Conservation (phyloP, 2,113 vertebrate genomes). For the Arvicanthis niloticus region DNA sequence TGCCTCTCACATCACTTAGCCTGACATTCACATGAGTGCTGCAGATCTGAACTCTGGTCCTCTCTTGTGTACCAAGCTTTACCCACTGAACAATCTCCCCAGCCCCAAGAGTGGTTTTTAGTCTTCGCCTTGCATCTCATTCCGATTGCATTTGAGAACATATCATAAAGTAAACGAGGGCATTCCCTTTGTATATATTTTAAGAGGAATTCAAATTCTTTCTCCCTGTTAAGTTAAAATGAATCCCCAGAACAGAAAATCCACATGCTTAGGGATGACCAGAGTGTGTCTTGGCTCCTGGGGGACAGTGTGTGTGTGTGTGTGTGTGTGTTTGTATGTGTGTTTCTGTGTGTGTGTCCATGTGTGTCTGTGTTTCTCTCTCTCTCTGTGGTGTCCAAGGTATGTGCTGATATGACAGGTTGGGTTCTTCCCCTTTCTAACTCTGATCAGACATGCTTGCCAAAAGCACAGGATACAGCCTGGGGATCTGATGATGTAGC, state of each 20-base stretch:
- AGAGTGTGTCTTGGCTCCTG: neutral
- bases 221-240: conserved; percentile 64
- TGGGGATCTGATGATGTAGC: neutral
- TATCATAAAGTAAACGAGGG: conserved; percentile 64
- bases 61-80: neutral
- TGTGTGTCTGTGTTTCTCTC: neutral
- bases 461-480: neutral
- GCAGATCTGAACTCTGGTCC: neutral
- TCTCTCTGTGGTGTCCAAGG: neutral
- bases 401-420: neutral
- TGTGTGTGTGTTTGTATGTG: neutral
- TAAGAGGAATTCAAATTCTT: conserved; percentile 33
- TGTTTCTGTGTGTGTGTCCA: neutral
- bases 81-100: neutral
- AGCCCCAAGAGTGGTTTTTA: neutral
- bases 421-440: neutral
- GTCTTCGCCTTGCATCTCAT: neutral
- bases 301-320: neutral
- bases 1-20: neutral
- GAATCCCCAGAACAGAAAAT: conserved; percentile 60
- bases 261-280: neutral
- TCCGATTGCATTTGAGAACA: neutral
- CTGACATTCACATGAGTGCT: neutral
- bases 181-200: conserved; percentile 74
- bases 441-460: neutral